Base-by-base conservation (phyloP, 2,113 vertebrate genomes). In the Rhynchomys soricoides region DNA sequence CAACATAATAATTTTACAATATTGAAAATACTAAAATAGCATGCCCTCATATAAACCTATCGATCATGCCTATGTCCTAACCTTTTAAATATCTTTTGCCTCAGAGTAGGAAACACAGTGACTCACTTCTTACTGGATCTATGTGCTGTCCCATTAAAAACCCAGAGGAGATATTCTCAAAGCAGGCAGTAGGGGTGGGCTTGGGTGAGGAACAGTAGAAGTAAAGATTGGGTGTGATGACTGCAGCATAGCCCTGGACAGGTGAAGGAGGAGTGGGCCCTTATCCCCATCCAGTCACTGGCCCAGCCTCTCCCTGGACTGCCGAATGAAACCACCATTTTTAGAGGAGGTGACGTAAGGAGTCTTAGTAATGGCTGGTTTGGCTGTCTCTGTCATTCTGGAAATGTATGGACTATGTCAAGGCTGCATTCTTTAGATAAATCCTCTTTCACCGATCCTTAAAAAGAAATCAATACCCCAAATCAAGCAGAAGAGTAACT, bases 11-110 rank as follows among this genome's bases (percentile, higher is more conserved):
- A 83, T 50, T 79, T 78, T 55, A 87, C 2, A 71, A 71, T 73
- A 82, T 73, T 92, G 52, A 45, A 68, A 88, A 57, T 68, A 62
- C 62, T 43, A 82, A 95, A 31, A 87, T 87, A 95, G 37, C 75
- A 34, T 92, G 22, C 5, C n/a, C 77, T 91, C 24, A 71, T 81
- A 79, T 78, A 92, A 94, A 85, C 17, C 64, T 37, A 75, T 50
- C 17, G 8, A 85, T 92, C 1, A 16, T 57, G 21, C 37, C 21
- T 50, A 9, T 55, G 40, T 16, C 2, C 34, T 91, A 82, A 24
- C 21, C 26, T 81, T 96, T 94, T 62, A 86, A 93, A 79, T 78
- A 89, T 79, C 50, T 93, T 62, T 93, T 90, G 19, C 22, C 43
- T 74, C 40, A 52, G 1, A 74, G 16, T 31, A 93, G 5, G 34